phyloP scores from a whole-genome alignment of 2,797 vertebrate genomes.

The Chelon labrosus region DNA sequence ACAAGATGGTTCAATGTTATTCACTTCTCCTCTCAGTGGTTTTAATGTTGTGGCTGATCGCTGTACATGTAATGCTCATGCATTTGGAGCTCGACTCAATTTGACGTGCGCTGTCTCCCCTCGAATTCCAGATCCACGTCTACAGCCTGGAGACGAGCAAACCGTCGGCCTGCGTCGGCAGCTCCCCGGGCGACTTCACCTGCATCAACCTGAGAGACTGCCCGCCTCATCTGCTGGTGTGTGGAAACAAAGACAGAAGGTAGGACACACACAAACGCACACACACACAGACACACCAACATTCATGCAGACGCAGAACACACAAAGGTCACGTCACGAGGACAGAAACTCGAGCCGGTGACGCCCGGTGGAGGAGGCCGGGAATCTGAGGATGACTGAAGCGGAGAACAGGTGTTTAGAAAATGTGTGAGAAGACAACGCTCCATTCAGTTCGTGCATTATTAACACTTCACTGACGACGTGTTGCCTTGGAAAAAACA shows the following conservation, averaged over 20 bases:
- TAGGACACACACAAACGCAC: constrained; percentile 52
- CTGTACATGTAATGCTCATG: too few species aligned
- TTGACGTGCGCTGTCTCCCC: not conserved
- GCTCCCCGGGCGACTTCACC: constrained; percentile 90
- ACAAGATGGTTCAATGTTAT: too few species aligned
- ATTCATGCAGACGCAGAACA: not conserved
- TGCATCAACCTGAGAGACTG: constrained; percentile 91
- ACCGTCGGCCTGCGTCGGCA: constrained; percentile 86
- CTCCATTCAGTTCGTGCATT: constrained; percentile 35
- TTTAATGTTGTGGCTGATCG: too few species aligned
- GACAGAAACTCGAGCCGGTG: constrained; percentile 1
- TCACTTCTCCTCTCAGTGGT: too few species aligned
- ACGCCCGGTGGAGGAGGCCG: too few species aligned
- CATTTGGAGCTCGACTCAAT: not conserved
- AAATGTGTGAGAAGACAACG: constrained; percentile 39
- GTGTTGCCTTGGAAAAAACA: constrained; percentile 54
- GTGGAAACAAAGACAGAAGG: constrained; percentile 97
- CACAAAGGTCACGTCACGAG: not conserved
- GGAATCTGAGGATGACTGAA: not conserved
- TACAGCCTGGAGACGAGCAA: constrained; percentile 91
- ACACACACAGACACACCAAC: not conserved
- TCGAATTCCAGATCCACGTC: constrained; percentile 88
- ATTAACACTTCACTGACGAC: constrained; percentile 23
- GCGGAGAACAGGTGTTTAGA: constrained; percentile 58
- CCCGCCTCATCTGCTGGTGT: constrained; percentile 90